Evolutionary conservation across 2,113 vertebrate species (phyloP).

Genomic region (Oxyruncus cristatus): DNA sequence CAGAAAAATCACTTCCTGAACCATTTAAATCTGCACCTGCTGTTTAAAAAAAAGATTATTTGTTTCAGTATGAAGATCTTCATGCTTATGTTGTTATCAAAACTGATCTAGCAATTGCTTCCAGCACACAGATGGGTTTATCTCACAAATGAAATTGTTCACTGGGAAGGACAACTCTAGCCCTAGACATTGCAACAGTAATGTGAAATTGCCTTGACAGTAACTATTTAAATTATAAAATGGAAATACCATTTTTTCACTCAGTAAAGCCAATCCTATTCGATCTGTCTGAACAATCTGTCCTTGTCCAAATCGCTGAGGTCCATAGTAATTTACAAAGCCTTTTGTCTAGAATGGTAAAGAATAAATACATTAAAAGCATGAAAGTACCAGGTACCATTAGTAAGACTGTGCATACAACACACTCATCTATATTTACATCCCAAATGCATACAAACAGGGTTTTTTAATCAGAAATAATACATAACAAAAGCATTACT

Average conservation of each 20-base stretch:
- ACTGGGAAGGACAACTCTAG: neutral
- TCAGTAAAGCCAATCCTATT: constrained; percentile 83
- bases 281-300: constrained; percentile 79
- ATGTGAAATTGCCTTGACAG: neutral
- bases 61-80: neutral
- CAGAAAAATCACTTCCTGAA: neutral
- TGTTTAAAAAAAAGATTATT: neutral
- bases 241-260: constrained; percentile 77
- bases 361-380: neutral
- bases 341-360: constrained; percentile 74
- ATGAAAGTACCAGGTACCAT: neutral
- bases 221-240: neutral
- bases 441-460: neutral
- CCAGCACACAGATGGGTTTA: neutral
- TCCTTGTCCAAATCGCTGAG: constrained; percentile 83
- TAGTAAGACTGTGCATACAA: neutral
- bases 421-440: neutral
- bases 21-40: neutral
- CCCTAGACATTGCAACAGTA: neutral
- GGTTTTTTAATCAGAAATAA: neutral
- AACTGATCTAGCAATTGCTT: neutral
- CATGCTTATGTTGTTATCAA: neutral
- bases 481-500: neutral
- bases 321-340: constrained; percentile 86
- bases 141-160: neutral